Evolutionary conservation across 2,888 invertebrate species (phyloP), one percentile per base, ranked within the genome.

Genomic region (Pollenia labialis): DNA sequence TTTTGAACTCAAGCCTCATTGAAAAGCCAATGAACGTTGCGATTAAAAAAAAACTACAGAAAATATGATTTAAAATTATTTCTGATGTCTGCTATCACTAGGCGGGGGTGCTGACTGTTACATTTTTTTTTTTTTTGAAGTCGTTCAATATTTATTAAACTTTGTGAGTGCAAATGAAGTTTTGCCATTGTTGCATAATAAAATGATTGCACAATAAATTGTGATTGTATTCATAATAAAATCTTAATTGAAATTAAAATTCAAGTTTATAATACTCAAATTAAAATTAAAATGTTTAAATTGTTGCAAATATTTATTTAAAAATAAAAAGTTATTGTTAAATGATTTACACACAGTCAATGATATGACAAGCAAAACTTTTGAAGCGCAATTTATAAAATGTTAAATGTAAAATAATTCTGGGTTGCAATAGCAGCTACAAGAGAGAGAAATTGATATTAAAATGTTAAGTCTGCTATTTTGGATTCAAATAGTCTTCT

Each of bases 1-100:
- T 44, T 62, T 16, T 56, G 23, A 48, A 60, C 7, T 10, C 2
- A 32, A 32, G 32, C 32, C n/a, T 46, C 32, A 12, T 32, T 46
- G 14, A 72, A 60, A 62, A 62, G 74, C 40, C 62, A 62, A 62
- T 75, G 50, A 62, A 75, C 62, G 50, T 50, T 60, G 14, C 32
- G 60, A 74, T 74, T 74, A 32, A 58, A 72, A 64, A 23, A 46
- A 58, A 72, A 64, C 14, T 54, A 54, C 9, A 11, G 16, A 32
- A 32, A 66, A 66, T 32, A 32, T 48, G 7, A 48, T 48, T 66
- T 23, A 32, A 56, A 58, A 74, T 32, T 60, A 12, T 12, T 9
- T 8, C 18, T n/a, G 44, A 50, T n/a, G 14, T 68, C 32, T 50
- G n/a, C 58, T 58, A 7, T 74, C 16, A 60, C 32, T 40, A 40